Evolutionary conservation across 53 echinoderm and acorn worm genomes (phyloP).

Genomic region (Antedon mediterranea): DNA sequence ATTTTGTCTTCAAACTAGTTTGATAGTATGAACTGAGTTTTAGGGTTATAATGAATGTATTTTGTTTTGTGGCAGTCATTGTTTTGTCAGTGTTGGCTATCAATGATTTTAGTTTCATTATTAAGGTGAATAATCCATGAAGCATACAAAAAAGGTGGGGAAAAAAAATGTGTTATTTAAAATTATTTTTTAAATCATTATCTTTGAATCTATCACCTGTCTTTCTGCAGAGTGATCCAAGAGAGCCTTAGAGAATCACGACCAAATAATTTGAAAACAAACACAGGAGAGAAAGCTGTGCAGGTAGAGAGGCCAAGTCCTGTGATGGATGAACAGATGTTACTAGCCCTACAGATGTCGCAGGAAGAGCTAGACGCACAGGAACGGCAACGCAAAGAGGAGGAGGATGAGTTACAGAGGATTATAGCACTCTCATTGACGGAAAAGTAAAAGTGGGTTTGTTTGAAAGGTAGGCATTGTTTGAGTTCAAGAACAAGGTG

Average conservation of each 20-base stretch:
- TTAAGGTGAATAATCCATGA: too few species aligned
- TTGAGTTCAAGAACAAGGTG: too few species aligned
- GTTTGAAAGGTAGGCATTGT: background rate
- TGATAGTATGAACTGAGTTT: too few species aligned
- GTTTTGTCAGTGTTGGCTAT: too few species aligned
- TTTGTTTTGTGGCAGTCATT: too few species aligned
- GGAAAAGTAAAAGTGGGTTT: conserved; percentile 47
- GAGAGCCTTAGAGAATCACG: conserved; percentile 48
- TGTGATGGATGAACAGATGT: conserved; percentile 43
- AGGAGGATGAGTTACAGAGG: conserved; percentile 79
- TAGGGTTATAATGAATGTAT: too few species aligned
- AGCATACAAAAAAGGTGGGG: too few species aligned
- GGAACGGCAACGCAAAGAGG: conserved; percentile 46
- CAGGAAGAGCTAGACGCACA: conserved; percentile 66
- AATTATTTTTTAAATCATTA: background rate
- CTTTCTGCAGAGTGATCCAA: conserved; percentile 57
- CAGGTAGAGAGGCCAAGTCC: conserved; percentile 7
- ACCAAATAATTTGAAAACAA: conserved; percentile 27
- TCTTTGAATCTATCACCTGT: background rate
- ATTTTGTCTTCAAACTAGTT: too few species aligned
- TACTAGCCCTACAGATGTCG: conserved; percentile 71
- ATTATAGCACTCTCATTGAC: conserved; percentile 76
- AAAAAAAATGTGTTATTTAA: too few species aligned
- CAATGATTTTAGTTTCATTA: too few species aligned
- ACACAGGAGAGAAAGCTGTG: conserved; percentile 10